These are phyloP conservation scores for Macrostomum lignano DNA, from an alignment of 1,140 invertebrate species.

Conservation along the genomic window DNA sequence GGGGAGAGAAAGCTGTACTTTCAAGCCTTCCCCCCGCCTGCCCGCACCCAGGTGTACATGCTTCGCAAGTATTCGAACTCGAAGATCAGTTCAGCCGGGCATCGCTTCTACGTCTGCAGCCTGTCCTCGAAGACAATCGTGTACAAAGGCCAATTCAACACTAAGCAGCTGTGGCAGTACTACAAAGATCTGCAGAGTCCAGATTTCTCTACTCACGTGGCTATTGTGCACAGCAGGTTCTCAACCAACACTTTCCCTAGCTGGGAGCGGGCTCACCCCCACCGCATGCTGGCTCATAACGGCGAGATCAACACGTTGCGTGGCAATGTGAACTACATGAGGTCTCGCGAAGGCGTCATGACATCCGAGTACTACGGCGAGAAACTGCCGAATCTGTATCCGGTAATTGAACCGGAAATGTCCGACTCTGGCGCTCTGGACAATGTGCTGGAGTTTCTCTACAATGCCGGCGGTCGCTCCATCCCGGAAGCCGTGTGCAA, in stretches of 20 bases:
- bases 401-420: conserved; percentile 81
- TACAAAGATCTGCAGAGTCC: conserved; percentile 42
- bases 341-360: conserved; percentile 91
- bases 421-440: conserved; percentile 88
- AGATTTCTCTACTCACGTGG: conserved; percentile 65
- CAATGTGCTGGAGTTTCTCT: conserved; percentile 83
- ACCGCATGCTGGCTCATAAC: conserved; percentile 82
- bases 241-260: conserved; percentile 95
- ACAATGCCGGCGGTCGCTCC: conserved; percentile 56
- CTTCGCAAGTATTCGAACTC: no score
- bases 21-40: no score
- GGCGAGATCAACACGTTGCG: conserved; percentile 90
- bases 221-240: conserved; percentile 78
- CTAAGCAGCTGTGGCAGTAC: conserved; percentile 69
- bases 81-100: no score
- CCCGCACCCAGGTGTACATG: no score
- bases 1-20: no score
- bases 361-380: conserved; percentile 47
- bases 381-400: conserved; percentile 59
- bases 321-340: conserved; percentile 93
- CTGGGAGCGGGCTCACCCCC: conserved; percentile 92
- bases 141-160: conserved; percentile 61
- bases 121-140: no score
- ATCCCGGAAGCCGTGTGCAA: conserved; percentile 91
- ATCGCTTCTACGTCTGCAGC: no score